phyloP scores from a whole-genome alignment of 2,797 vertebrate genomes.

The Mormyrops boulengeri region DNA sequence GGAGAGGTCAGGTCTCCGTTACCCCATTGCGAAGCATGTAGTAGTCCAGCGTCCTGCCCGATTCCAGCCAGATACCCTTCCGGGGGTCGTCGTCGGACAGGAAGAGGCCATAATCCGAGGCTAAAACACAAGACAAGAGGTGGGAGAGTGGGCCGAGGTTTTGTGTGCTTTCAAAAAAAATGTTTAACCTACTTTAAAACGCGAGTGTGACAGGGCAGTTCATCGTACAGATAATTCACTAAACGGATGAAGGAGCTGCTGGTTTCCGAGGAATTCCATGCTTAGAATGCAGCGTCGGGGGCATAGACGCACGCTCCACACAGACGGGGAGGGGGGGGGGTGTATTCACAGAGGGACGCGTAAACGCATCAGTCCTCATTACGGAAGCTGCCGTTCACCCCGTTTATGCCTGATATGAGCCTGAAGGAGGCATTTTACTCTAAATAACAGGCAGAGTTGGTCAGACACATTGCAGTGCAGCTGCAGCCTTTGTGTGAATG shows the following conservation, averaged over 20 bases:
- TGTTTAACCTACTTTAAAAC: neutral
- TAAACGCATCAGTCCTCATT: neutral
- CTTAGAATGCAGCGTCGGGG: neutral
- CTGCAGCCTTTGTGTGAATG: neutral
- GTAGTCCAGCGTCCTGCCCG: slow-evolving; percentile 93
- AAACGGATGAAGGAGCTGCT: neutral
- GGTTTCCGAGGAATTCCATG: neutral
- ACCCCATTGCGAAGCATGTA: slow-evolving; percentile 99
- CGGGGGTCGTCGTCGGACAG: slow-evolving; percentile 94
- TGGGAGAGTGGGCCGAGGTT: neutral
- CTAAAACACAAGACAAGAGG: slow-evolving; percentile 51
- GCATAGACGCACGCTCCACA: neutral
- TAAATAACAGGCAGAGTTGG: neutral
- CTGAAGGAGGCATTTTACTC: slow-evolving; percentile 23
- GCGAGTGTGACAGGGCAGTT: neutral
- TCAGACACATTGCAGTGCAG: neutral
- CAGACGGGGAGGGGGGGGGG: neutral
- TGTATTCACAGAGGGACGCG: neutral
- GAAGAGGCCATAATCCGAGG: slow-evolving; percentile 94
- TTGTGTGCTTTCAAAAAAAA: neutral
- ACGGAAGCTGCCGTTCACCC: slow-evolving; percentile 20
- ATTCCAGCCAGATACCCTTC: slow-evolving; percentile 98
- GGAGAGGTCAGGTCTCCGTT: slow-evolving; percentile 36
- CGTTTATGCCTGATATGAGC: slow-evolving; percentile 20
- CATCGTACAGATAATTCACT: neutral